Conservation (phyloP, 2,113 vertebrate genomes). For the Tetraodon nigroviridis region DNA sequence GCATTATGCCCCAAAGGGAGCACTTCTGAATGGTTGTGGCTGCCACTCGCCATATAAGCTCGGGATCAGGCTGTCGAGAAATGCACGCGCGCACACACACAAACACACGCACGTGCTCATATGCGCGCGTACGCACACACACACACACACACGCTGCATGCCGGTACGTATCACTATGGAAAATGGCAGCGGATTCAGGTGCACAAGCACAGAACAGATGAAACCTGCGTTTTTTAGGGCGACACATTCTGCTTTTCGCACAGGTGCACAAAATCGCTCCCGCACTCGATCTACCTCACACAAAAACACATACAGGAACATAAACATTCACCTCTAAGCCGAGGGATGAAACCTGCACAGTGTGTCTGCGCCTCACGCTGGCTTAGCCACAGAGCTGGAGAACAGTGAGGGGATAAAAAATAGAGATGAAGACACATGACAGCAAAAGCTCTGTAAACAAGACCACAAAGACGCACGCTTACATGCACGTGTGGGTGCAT, state of each 20-base stretch:
- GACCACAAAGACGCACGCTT: conserved; percentile 23
- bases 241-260: conserved; percentile 13
- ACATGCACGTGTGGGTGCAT: conserved; percentile 5
- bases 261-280: neutral
- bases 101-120: conserved; percentile 12
- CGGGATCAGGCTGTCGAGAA: conserved; percentile 53
- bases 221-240: conserved; percentile 22
- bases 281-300: neutral
- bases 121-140: conserved; percentile 11
- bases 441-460: conserved; percentile 63
- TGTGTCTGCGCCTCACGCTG: conserved; percentile 62
- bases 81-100: conserved; percentile 32
- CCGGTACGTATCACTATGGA: conserved; percentile 1
- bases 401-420: conserved; percentile 63
- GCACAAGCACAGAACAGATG: conserved; percentile 29
- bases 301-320: conserved; percentile 7
- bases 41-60: conserved; percentile 59
- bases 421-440: conserved; percentile 62
- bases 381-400: conserved; percentile 61
- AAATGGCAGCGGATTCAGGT: conserved; percentile 25
- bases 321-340: conserved; percentile 60
- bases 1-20: conserved; percentile 60
- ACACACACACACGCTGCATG: conserved; percentile 4
- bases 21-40: conserved; percentile 51
- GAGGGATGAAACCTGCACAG: conserved; percentile 58